Evolutionary conservation across 1,140 invertebrate species (phyloP), one percentile per base, ranked within the genome.

Genomic region (Zaprionus ghesquierei): DNA sequence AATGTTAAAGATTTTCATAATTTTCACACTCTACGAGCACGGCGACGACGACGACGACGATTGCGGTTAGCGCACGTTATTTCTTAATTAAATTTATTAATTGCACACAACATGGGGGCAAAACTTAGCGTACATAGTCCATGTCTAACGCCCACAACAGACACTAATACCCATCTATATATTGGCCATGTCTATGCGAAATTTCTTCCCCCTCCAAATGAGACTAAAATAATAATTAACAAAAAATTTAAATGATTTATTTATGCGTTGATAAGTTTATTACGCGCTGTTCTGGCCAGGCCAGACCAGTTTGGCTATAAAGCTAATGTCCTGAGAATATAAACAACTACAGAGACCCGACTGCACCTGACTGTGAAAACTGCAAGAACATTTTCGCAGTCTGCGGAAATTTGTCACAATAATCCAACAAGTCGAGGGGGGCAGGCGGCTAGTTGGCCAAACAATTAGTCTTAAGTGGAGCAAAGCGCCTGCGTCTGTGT

Each of bases 31-130:
- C 70, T 77, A 87, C n/a, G n/a, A n/a, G n/a, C 27, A 84, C 77
- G 75, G 71, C 76, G 18, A 4, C 18, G 18, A 20, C 41, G 41
- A 38, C 35, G 35, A n/a, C 69, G 66, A 84, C 71, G 77, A 56
- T 64, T 59, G 64, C 79, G 69, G 66, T 61, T 41, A 70, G 51
- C 53, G 65, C 63, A 71, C 75, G 86, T 79, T 89, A 84, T 89
- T 89, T 89, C 84, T 89, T 89, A 89, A 89, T 89, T 89, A 89
- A 89, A 89, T 89, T 89, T 89, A 89, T 89, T 89, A 89, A 89
- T 89, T 89, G 84, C 85, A 89, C 79, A 89, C 80, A 89, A 78
- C 84, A 84, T 78, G 84, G 41, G 18, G 41, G 18, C 41, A 35
- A 35, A 12, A 3, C 33, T n/a, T 10, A 35, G 33, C 33, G n/a